phyloP scores from a whole-genome alignment of 2,797 vertebrate species.

The Malacoctenus gilli region DNA sequence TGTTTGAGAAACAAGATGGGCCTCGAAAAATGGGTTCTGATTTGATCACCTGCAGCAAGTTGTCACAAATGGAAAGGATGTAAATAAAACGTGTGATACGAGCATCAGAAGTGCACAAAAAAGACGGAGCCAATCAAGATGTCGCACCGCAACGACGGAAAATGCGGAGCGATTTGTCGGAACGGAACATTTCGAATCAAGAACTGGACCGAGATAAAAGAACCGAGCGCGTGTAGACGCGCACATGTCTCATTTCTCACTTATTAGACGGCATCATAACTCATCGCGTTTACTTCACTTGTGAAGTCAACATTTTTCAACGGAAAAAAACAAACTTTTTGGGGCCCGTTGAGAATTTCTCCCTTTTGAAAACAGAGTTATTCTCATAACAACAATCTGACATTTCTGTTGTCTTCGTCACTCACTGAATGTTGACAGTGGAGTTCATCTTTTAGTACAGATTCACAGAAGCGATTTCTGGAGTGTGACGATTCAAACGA shows the following conservation, averaged over 20 bases:
- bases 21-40: neutral
- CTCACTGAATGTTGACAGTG: too few relatives aligned
- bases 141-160: neutral
- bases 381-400: too few relatives aligned
- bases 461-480: too few relatives aligned
- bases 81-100: neutral
- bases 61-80: neutral
- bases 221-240: neutral
- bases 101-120: neutral
- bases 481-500: too few relatives aligned
- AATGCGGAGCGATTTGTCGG: slow-evolving; percentile 2
- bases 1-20: too few relatives aligned
- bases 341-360: slow-evolving; percentile 1
- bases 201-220: slow-evolving; percentile 24
- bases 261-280: slow-evolving; percentile 27
- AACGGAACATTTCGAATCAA: slow-evolving; percentile 10
- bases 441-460: too few relatives aligned
- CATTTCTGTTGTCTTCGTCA: too few relatives aligned
- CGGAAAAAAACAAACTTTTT: neutral
- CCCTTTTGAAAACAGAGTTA: slow-evolving; percentile 9
- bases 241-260: slow-evolving; percentile 15
- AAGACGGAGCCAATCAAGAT: neutral
- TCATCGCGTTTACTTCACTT: slow-evolving; percentile 34
- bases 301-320: slow-evolving; percentile 8
- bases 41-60: neutral